Evolutionary conservation across 2,888 invertebrate genomes (phyloP).

Genomic region (Megastigmus dorsalis): DNA sequence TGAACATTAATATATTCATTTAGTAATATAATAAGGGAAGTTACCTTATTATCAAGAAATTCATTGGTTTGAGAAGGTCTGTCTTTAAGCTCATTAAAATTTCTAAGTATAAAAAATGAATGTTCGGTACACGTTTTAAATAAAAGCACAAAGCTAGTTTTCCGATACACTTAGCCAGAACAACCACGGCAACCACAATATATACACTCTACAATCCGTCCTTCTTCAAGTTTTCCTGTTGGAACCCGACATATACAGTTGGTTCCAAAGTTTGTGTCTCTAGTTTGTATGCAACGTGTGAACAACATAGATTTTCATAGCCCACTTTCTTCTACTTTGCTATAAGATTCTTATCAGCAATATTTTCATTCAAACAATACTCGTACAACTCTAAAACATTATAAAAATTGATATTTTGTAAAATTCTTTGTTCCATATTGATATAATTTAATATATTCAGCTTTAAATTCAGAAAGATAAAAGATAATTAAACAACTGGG

Average conservation of each 20-base stretch:
- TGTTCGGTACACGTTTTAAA: not conserved
- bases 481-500: no score
- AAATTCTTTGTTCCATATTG: not conserved
- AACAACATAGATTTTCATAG: no score
- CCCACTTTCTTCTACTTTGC: slow-evolving; percentile 99
- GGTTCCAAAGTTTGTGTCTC: slow-evolving; percentile 99
- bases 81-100: no score
- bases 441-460: no score
- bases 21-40: no score
- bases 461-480: not conserved
- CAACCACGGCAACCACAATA: slow-evolving; percentile 99
- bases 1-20: no score
- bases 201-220: slow-evolving; percentile 95
- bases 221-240: slow-evolving; percentile 97
- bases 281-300: slow-evolving; percentile 97
- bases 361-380: slow-evolving; percentile 95
- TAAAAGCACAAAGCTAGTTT: not conserved
- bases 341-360: slow-evolving; percentile 97
- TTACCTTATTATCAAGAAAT: no score
- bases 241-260: slow-evolving; percentile 99
- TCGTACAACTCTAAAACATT: slow-evolving; percentile 88
- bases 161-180: slow-evolving; percentile 81
- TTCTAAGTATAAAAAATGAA: no score
- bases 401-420: not conserved
- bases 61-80: no score